These are phyloP conservation scores for Cephus nigrinus DNA, from an alignment of 2,888 invertebrate genomes.

Conservation along the genomic window DNA sequence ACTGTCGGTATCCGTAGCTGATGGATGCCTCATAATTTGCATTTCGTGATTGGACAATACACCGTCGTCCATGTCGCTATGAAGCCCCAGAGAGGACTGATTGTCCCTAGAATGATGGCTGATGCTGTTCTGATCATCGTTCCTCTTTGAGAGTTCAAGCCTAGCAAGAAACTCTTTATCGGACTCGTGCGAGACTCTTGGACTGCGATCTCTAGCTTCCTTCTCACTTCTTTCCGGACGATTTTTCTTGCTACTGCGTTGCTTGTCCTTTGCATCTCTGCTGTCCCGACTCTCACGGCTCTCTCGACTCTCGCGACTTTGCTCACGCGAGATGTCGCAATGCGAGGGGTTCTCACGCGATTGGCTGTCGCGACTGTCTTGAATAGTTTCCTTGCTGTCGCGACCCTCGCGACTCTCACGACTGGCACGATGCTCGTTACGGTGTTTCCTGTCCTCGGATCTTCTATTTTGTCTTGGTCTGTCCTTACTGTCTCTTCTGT, in stretches of 20 bases:
- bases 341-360: neutral
- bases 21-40: conserved; percentile 55
- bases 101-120: conserved; percentile 48
- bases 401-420: conserved; percentile 57
- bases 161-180: conserved; percentile 60
- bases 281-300: conserved; percentile 41
- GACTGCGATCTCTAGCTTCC: conserved; percentile 59
- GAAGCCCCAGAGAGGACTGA: conserved; percentile 47
- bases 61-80: conserved; percentile 60
- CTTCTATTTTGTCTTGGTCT: conserved; percentile 60
- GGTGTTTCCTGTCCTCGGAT: conserved; percentile 62
- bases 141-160: conserved; percentile 54
- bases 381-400: conserved; percentile 42
- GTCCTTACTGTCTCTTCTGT: conserved; percentile 80
- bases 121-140: conserved; percentile 41
- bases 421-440: conserved; percentile 62
- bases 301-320: conserved; percentile 25
- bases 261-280: conserved; percentile 52
- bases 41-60: conserved; percentile 57
- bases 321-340: conserved; percentile 8
- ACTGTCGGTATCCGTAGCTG: conserved; percentile 73
- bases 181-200: conserved; percentile 53
- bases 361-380: conserved; percentile 14
- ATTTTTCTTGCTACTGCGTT: conserved; percentile 47
- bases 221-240: conserved; percentile 46